phyloP scores from a whole-genome alignment of 1,140 invertebrate species.

The Drosophila littoralis region DNA sequence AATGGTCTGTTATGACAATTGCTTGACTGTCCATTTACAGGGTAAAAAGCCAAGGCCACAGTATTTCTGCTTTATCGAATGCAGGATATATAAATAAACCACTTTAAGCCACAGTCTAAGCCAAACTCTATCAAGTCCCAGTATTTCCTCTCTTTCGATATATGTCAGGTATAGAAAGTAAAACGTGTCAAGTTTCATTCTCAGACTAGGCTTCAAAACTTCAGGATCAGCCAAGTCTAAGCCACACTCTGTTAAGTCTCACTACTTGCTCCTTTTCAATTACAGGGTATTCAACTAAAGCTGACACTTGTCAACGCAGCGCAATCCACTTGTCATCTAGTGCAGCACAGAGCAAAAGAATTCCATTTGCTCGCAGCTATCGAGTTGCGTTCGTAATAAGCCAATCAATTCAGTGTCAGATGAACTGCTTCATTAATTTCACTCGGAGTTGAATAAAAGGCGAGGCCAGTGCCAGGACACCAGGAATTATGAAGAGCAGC shows the following conservation, averaged over 20 bases:
- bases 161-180: no score
- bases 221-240: not conserved
- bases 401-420: constrained; percentile 82
- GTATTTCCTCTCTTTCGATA: no score
- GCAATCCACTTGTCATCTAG: constrained; percentile 19
- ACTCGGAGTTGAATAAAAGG: constrained; percentile 42
- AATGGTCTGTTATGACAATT: not conserved
- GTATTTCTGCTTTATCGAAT: no score
- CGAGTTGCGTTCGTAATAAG: constrained; percentile 74
- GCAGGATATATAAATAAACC: not conserved
- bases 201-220: not conserved
- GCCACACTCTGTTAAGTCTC: not conserved
- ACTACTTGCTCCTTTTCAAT: not conserved
- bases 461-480: not conserved
- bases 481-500: constrained; percentile 49
- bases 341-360: constrained; percentile 24
- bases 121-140: not conserved
- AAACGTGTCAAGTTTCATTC: no score
- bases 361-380: constrained; percentile 47
- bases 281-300: constrained; percentile 14
- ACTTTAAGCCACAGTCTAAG: no score
- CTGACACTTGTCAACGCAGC: constrained; percentile 15
- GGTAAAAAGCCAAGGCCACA: not conserved
- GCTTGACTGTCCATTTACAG: not conserved
- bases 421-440: constrained; percentile 83